phyloP scores from a whole-genome alignment of 2,888 invertebrate genomes.

The Hetaerina titia region DNA sequence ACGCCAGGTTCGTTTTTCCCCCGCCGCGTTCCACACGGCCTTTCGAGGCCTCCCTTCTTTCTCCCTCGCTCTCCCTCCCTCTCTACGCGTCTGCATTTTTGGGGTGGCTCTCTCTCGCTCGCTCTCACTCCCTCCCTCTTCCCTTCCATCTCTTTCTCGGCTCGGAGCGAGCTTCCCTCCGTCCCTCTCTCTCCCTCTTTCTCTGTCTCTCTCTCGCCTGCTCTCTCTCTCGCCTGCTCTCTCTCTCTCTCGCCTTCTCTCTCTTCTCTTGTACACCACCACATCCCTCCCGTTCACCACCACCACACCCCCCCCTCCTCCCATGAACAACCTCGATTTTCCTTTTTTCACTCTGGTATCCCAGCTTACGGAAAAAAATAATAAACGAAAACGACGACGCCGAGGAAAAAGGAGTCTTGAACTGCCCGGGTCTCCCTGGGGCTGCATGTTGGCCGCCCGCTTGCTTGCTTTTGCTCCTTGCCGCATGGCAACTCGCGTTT shows the following conservation, averaged over 20 bases:
- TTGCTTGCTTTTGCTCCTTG: not conserved
- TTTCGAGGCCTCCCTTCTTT: not conserved
- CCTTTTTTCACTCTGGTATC: not conserved
- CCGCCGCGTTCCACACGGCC: constrained; percentile 37
- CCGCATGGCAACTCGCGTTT: constrained; percentile 65
- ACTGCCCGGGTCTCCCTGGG: constrained; percentile 52
- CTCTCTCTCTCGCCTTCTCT: no score
- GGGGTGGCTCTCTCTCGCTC: constrained; percentile 28
- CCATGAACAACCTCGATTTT: not conserved
- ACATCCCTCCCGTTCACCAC: not conserved
- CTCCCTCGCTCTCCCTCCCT: not conserved
- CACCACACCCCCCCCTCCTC: not conserved
- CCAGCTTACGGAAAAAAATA: not conserved
- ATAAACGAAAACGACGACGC: not conserved
- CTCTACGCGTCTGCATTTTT: constrained; percentile 48
- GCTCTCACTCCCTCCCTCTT: not conserved
- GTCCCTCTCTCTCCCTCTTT: no score
- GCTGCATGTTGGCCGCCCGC: constrained; percentile 29
- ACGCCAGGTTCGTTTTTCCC: constrained; percentile 51
- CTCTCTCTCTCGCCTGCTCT: no score
- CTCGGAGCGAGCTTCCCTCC: no score
- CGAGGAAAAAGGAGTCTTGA: constrained; percentile 40
- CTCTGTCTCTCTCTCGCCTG: no score
- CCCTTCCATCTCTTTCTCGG: not conserved
- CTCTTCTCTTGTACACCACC: not conserved